A percentile compares a stretch with the other conserved stretches of the same genome.
Conservation (phyloP, 2,888 invertebrate species). For the Petrolisthes cinctipes region DNA sequence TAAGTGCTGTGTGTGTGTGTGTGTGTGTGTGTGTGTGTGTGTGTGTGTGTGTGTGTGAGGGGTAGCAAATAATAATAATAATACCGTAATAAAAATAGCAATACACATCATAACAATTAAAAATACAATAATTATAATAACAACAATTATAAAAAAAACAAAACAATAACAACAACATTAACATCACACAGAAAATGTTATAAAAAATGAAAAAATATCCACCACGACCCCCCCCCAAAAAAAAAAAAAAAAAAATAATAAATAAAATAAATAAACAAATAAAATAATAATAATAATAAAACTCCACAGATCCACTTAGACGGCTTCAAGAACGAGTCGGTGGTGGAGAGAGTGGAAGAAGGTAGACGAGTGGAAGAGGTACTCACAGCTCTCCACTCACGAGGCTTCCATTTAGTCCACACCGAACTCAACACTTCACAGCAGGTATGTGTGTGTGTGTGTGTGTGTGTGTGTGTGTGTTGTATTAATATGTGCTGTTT, state of each 20-base stretch:
- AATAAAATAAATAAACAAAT: too few species aligned
- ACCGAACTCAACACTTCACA: conserved; percentile 55
- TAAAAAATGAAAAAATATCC: background rate
- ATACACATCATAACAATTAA: too few species aligned
- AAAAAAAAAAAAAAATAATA: background rate
- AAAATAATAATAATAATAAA: too few species aligned
- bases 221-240: too few species aligned
- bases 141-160: background rate
- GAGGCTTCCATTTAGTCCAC: conserved; percentile 50
- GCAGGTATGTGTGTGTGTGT: conserved; percentile 35
- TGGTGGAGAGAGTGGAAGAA: conserved; percentile 21
- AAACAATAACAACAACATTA: background rate
- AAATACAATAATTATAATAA: too few species aligned
- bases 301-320: conserved; percentile 47
- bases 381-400: conserved; percentile 22
- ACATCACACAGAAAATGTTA: background rate
- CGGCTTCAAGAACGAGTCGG: conserved; percentile 43
- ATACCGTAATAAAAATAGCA: too few species aligned
- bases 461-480: conserved; percentile 1
- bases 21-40: too few species aligned
- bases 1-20: too few species aligned
- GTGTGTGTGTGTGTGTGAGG: too few species aligned
- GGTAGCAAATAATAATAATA: too few species aligned
- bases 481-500: conserved; percentile 15
- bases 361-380: conserved; percentile 31